These are phyloP conservation scores for Pyrgus malvae DNA, from an alignment of 2,888 invertebrate genomes.

Conservation along the genomic window DNA sequence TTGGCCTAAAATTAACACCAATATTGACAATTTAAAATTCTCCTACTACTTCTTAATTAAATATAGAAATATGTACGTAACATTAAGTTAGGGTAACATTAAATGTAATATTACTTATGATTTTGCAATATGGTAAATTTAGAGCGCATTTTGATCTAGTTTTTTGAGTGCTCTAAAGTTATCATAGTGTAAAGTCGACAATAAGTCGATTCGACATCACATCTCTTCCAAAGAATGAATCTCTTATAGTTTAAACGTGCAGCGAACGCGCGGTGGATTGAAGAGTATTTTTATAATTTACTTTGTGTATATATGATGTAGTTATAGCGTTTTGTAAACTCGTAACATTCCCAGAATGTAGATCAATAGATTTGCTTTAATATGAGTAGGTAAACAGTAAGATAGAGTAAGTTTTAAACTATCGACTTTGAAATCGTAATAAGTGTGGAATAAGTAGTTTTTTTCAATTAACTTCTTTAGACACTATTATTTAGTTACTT, in stretches of 20 bases:
- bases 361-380: constrained; percentile 64
- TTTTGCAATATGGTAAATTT: constrained; percentile 12
- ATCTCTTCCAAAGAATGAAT: constrained; percentile 50
- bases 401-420: constrained; percentile 21
- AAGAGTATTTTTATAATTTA: constrained; percentile 62
- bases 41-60: too few relatives aligned
- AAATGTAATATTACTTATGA: constrained; percentile 12
- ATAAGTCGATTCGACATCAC: constrained; percentile 18
- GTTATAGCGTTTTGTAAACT: constrained; percentile 50
- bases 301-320: constrained; percentile 52
- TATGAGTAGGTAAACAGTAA: constrained; percentile 47
- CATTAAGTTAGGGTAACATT: not conserved
- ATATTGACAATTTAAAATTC: not conserved
- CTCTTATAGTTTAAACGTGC: constrained; percentile 36
- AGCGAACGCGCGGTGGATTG: constrained; percentile 36
- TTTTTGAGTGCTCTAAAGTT: not conserved
- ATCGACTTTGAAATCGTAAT: constrained; percentile 20
- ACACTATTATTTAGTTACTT: too few relatives aligned
- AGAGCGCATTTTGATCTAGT: not conserved
- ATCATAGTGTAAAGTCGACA: not conserved
- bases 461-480: not conserved
- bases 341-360: constrained; percentile 70
- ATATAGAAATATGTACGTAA: too few relatives aligned
- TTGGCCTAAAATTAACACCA: constrained; percentile 2
- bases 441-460: constrained; percentile 1